Conservation (phyloP, 2,797 vertebrate species). For the Parauchenoglanis ngamensis region DNA sequence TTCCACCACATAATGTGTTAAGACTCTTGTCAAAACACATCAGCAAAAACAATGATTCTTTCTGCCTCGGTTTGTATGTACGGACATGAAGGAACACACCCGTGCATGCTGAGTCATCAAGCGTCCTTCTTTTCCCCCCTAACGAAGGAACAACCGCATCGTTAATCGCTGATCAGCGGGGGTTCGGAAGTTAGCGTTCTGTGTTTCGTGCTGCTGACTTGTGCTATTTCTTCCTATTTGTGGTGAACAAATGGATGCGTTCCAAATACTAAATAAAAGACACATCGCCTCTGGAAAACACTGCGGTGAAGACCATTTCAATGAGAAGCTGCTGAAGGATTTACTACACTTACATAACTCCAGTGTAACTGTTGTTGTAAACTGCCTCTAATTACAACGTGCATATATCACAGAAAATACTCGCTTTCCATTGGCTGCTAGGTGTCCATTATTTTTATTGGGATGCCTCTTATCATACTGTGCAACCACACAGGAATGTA, state of each 20-base stretch:
- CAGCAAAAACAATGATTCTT: neutral
- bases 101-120: conserved; percentile 28
- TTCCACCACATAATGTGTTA: conserved; percentile 13
- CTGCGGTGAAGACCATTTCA: conserved; percentile 16
- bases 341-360: conserved; percentile 34
- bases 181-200: conserved; percentile 30
- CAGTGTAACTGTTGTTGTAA: neutral
- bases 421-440: neutral
- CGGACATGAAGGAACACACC: conserved; percentile 16
- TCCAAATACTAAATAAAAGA: conserved; percentile 24
- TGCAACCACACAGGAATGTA: neutral
- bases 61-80: neutral
- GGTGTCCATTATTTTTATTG: neutral
- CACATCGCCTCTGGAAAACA: conserved; percentile 2
- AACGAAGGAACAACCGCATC: conserved; percentile 38
- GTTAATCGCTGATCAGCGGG: conserved; percentile 18
- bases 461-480: neutral
- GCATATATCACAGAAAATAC: neutral
- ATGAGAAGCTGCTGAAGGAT: conserved; percentile 32
- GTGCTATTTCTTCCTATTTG: conserved; percentile 37
- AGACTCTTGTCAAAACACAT: conserved; percentile 28
- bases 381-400: neutral
- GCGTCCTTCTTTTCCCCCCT: neutral
- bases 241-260: conserved; percentile 18
- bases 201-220: conserved; percentile 29